A percentile compares a stretch with the other conserved stretches of the same genome.
phyloP scores from a whole-genome alignment of 2,113 vertebrate species.

The Sigmodon hispidus region DNA sequence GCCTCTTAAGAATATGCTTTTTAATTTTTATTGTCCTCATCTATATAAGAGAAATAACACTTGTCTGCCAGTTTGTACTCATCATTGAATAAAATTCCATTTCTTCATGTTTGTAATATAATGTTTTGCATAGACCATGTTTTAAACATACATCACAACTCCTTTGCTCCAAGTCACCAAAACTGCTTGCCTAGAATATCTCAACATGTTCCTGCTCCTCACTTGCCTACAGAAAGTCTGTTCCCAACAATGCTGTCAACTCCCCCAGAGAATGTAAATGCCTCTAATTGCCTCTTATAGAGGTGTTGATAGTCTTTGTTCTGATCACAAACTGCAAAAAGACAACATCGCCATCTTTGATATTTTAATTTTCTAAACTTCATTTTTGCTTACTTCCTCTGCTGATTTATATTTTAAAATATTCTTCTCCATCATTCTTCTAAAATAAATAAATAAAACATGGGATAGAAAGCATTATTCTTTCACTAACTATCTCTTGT shows the following conservation, averaged over 20 bases:
- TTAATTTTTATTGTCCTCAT: not conserved
- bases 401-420: not conserved
- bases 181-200: not conserved
- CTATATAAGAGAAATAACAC: not conserved
- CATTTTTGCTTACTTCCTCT: not conserved
- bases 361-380: not conserved
- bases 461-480: too few species aligned
- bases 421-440: not conserved
- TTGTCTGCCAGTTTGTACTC: not conserved
- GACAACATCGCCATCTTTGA: rapidly evolving
- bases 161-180: not conserved
- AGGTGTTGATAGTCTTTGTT: not conserved
- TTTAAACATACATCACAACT: not conserved
- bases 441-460: not conserved
- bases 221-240: not conserved
- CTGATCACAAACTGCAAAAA: not conserved
- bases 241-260: not conserved
- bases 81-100: not conserved
- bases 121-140: too few species aligned
- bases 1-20: not conserved
- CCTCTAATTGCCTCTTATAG: not conserved
- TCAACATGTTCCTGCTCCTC: not conserved
- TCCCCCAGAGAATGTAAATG: not conserved
- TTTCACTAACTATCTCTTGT: not conserved
- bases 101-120: not conserved